Base-by-base conservation (phyloP, 64 coral and sea anemone species). In the Acropora tenuis region DNA sequence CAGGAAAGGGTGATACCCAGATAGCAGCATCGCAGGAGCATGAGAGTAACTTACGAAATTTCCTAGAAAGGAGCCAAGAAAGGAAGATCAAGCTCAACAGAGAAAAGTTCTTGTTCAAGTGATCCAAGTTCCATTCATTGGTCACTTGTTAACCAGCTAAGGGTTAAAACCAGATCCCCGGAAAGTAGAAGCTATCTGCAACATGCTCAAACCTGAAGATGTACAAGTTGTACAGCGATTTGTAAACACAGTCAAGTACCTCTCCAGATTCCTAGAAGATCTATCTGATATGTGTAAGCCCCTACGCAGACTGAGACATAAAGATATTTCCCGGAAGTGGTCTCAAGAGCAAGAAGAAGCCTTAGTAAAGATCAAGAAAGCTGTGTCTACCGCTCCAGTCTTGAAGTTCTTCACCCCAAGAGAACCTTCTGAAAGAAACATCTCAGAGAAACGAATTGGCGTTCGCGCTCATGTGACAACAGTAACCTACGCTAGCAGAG, bases 21-120 rank as follows among this genome's bases (percentile, higher is more conserved):
- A 6, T 53, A 53, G 50, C 50, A 86, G 60, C 82, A 58, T 66
- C 79, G 11, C 48, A 45, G 48, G 88, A 94, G 42, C 88, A 90
- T 74, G 81, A 88, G 47, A 82, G 40, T 41, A 91, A 91, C 83
- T 65, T 87, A 74, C 18, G 69, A 59, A 81, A 67, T 41, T 61
- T 94, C 10, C 49, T 90, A 72, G 17, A 86, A 72, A 89, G 75
- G 43, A 88, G 93, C 44, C 53, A 58, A 20, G 80, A 83, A 73
- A 87, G 83, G 68, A 80, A 80, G 15, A 91, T 95, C 41, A 79
- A 87, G 68, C 82, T 94, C 80, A 90, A 83, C 41, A 89, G 76
- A 80, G 78, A 76, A 42, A 94, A 94, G 88, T 90, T 94, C 16
- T 20, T 78, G 16, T 87, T 89, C 75, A 90, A 90, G 15, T 58